phyloP scores from a whole-genome alignment of 2,113 vertebrate species.

The Neotoma lepida region DNA sequence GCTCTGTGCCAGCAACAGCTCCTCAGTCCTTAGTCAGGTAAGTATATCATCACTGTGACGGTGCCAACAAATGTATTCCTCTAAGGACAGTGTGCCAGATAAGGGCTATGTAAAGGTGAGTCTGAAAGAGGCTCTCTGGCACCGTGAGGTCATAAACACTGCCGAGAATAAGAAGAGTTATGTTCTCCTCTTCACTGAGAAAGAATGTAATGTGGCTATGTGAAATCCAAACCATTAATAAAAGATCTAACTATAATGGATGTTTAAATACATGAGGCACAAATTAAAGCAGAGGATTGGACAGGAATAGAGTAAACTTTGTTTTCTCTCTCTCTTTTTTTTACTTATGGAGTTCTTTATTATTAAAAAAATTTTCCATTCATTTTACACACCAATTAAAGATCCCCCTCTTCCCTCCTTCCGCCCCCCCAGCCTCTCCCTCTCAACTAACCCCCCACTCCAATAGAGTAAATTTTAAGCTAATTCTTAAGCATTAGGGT shows the following conservation, averaged over 20 bases:
- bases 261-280: conserved; percentile 4
- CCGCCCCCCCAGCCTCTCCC: too few relatives aligned
- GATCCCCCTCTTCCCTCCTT: too few relatives aligned
- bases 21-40: neutral
- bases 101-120: neutral
- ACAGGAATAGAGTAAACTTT: neutral
- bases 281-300: neutral
- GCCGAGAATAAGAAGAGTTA: conserved; percentile 2
- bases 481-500: neutral
- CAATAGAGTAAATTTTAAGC: neutral
- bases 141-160: neutral
- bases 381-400: too few relatives aligned
- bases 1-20: neutral
- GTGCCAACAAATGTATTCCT: neutral
- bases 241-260: neutral
- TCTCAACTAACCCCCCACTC: too few relatives aligned
- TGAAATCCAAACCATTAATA: conserved; percentile 50
- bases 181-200: neutral
- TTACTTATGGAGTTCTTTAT: too few relatives aligned
- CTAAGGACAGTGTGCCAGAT: neutral
- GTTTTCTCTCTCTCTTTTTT: too few relatives aligned
- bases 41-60: neutral
- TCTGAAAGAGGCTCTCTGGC: conserved; percentile 20
- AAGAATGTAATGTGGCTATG: neutral
- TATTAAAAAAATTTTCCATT: too few relatives aligned